These are phyloP conservation scores for Pempheris klunzingeri DNA, from an alignment of 2,797 vertebrate genomes.

Conservation along the genomic window DNA sequence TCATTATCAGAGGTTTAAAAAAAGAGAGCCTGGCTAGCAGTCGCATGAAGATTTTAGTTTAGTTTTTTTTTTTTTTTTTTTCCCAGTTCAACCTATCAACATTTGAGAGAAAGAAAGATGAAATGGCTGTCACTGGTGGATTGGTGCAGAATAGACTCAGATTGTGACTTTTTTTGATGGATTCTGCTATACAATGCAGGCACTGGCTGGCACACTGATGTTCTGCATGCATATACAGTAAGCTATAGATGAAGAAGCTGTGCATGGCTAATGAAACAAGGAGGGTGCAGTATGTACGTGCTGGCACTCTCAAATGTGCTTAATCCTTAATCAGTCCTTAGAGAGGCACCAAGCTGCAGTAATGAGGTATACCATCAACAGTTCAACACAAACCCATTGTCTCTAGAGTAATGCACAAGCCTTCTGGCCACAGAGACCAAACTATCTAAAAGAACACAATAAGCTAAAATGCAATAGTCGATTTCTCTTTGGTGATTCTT, in stretches of 20 bases:
- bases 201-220: slow-evolving; percentile 14
- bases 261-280: slow-evolving; percentile 71
- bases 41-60: slow-evolving; percentile 45
- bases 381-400: slow-evolving; percentile 68
- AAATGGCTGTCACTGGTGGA: slow-evolving; percentile 35
- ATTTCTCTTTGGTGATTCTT: slow-evolving; percentile 51
- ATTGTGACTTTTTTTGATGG: slow-evolving; percentile 33
- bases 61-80: slow-evolving; percentile 10
- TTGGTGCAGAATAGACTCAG: slow-evolving; percentile 24
- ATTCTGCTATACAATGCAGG: slow-evolving; percentile 28
- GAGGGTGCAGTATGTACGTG: slow-evolving; percentile 65
- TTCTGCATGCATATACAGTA: slow-evolving; percentile 60
- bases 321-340: slow-evolving; percentile 82
- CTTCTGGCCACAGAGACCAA: slow-evolving; percentile 56
- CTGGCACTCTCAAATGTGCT: slow-evolving; percentile 74
- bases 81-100: slow-evolving; percentile 46
- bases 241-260: slow-evolving; percentile 57
- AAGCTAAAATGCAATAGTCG: slow-evolving; percentile 44
- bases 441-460: slow-evolving; percentile 59
- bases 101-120: slow-evolving; percentile 47
- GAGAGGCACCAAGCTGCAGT: slow-evolving; percentile 74
- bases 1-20: slow-evolving; percentile 38
- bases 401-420: slow-evolving; percentile 64
- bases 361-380: slow-evolving; percentile 80
- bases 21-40: slow-evolving; percentile 31